Base-by-base conservation (phyloP, 2,797 vertebrate genomes). In the Chelon labrosus region DNA sequence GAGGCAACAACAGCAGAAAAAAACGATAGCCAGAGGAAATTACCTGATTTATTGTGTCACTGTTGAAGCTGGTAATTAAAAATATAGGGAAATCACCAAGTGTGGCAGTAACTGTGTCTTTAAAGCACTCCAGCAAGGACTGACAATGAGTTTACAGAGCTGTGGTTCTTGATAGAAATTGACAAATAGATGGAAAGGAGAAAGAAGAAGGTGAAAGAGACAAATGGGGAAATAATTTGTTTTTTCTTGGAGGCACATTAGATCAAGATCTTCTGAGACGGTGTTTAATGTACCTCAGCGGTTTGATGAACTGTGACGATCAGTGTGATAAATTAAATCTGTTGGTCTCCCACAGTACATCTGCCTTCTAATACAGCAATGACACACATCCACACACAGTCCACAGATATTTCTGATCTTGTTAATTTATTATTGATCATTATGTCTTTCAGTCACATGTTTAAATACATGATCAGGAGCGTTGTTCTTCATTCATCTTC, bases 171-270 rank as follows among this genome's bases (percentile, higher is more conserved):
- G 10, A 27, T 38, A 49, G 41, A 27, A 19, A 62, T 11, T 42
- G 47, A 37, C 2, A 47, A 25, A 63, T 8, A 4, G 44, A 52
- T 19, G 4, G 52, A 19, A 10, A 1, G 2, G 17, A 10, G n/a
- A 10, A 17, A 47, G 44, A 8, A 47, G 44, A 47, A 16, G 7
- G 42, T 16, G 13, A 44, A 7, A 35, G 27, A 70, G 39, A 62
- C 44, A 70, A 44, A 67, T 20, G 38, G 52, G 39, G 56, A 51
- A 51, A 8, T 73, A 38, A 60, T 70, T 16, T 19, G 39, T 20
- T 41, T 19, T 17, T 39, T 50, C 68, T 49, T 70, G 71, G 54
- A 2, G 77, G 19, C 41, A 17, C 5, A n/a, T 56, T 53, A 54
- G 39, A 58, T 39, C 12, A 63, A 54, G 56, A 66, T 63, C 25